phyloP scores from a whole-genome alignment of 2,888 invertebrate species.

The Philereme transversata region DNA sequence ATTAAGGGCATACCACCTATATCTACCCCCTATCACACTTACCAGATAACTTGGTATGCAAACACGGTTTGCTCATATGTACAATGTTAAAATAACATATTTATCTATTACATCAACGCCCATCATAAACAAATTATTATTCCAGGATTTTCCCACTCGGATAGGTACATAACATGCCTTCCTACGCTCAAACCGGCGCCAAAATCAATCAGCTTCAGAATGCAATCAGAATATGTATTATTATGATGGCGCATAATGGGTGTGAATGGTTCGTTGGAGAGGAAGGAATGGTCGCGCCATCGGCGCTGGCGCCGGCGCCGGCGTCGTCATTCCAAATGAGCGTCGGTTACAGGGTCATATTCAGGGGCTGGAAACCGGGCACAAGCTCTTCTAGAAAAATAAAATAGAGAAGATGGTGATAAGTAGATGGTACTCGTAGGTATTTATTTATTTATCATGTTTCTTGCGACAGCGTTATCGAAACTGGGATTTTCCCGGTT shows the following conservation, averaged over 20 bases:
- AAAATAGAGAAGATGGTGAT: no score
- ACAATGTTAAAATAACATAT: not conserved
- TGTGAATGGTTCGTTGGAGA: conserved; percentile 6
- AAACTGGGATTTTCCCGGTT: no score
- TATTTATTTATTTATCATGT: no score
- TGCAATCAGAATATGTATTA: conserved; percentile 14
- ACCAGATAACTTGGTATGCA: no score
- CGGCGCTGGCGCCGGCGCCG: conserved; percentile 41
- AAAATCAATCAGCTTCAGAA: conserved; percentile 16
- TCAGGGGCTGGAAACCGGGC: not conserved
- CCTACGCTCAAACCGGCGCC: conserved; percentile 14
- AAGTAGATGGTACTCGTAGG: no score
- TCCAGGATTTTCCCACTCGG: conserved; percentile 10
- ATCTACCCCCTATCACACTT: no score
- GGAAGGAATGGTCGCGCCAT: conserved; percentile 7
- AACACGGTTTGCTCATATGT: no score
- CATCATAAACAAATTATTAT: not conserved
- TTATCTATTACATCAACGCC: not conserved
- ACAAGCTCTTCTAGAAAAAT: not conserved
- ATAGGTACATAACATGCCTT: not conserved
- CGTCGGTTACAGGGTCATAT: conserved; percentile 27
- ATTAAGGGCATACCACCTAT: no score
- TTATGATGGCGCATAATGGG: conserved; percentile 11
- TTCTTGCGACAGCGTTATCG: no score
- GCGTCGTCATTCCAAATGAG: conserved; percentile 49